Conservation (phyloP, 2,888 invertebrate species). For the Thera britannica region DNA sequence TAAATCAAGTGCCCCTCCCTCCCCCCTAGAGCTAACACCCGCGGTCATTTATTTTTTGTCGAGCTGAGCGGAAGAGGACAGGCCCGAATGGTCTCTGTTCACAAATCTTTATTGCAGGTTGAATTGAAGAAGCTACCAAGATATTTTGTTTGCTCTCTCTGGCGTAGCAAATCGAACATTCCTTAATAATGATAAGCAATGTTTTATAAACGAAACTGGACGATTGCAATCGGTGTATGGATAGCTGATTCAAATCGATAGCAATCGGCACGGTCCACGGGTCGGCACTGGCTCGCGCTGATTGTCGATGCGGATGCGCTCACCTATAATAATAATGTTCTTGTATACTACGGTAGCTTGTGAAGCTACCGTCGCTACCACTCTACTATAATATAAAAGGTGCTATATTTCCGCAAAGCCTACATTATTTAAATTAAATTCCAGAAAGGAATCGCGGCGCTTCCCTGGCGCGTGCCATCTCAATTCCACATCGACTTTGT, state of each 20-base stretch:
- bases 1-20: background rate
- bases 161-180: background rate
- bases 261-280: no score
- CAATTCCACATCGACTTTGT: conserved; percentile 32
- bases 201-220: no score
- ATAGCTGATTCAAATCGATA: no score
- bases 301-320: no score
- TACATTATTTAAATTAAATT: conserved; percentile 33
- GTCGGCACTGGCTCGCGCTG: no score
- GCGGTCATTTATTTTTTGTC: conserved; percentile 1
- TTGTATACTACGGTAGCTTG: no score
- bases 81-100: background rate
- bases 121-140: background rate
- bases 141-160: background rate
- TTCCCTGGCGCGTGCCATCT: conserved; percentile 10
- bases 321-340: no score
- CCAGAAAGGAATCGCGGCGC: conserved; percentile 9
- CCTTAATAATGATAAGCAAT: background rate
- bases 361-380: no score
- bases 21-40: background rate
- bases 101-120: background rate
- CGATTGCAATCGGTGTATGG: no score
- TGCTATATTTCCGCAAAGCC: no score
- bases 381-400: no score
- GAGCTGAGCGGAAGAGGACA: background rate